phyloP scores from a whole-genome alignment of 2,888 invertebrate species.

The Eupithecia abbreviata region DNA sequence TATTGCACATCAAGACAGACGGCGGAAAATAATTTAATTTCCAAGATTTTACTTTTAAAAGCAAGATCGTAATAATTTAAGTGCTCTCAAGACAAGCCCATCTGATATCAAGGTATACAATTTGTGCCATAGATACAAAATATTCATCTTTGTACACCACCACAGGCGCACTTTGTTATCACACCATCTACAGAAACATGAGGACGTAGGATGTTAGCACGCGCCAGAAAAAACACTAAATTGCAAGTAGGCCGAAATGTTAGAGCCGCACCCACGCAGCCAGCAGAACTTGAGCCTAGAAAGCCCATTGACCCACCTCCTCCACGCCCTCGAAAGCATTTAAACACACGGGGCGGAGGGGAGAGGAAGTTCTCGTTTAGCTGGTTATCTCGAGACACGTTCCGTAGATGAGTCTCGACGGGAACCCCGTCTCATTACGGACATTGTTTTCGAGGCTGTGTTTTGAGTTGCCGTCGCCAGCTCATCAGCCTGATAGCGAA shows the following conservation, averaged over 20 bases:
- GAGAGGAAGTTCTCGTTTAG: constrained; percentile 48
- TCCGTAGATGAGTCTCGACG: constrained; percentile 63
- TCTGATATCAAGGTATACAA: neutral
- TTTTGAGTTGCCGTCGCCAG: constrained; percentile 58
- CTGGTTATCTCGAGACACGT: constrained; percentile 57
- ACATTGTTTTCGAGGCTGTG: constrained; percentile 63
- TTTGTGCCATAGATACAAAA: neutral
- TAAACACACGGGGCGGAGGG: constrained; percentile 41
- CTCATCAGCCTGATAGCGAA: constrained; percentile 39
- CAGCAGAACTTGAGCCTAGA: constrained; percentile 56
- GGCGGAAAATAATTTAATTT: neutral
- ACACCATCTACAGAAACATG: constrained; percentile 43
- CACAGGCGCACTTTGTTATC: constrained; percentile 34
- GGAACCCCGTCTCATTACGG: constrained; percentile 66
- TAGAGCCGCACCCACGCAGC: constrained; percentile 60
- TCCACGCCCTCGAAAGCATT: constrained; percentile 49
- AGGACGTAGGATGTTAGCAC: constrained; percentile 56
- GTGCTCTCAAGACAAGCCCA: neutral
- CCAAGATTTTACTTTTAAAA: neutral
- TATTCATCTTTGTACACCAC: constrained; percentile 16
- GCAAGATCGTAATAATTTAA: neutral
- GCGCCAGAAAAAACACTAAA: constrained; percentile 64
- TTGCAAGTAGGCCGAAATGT: constrained; percentile 69
- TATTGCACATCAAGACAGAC: too few species aligned
- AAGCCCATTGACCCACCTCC: constrained; percentile 66